phyloP scores from a whole-genome alignment of 2,797 vertebrate species.

The Ispidina lecontei region DNA sequence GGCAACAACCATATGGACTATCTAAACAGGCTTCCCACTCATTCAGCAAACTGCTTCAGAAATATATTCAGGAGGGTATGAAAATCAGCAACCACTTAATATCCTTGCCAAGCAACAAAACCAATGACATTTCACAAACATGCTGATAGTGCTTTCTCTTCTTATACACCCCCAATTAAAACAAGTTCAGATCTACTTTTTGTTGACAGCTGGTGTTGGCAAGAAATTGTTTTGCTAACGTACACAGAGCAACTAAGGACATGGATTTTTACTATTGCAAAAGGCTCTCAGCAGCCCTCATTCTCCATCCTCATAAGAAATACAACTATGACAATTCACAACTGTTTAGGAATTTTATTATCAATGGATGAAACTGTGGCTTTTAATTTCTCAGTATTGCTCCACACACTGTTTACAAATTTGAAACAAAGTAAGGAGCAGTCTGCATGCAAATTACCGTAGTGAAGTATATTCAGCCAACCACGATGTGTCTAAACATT shows the following conservation, averaged over 20 bases:
- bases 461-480: conserved; percentile 30
- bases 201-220: conserved; percentile 26
- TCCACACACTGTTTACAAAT: conserved; percentile 21
- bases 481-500: conserved; percentile 12
- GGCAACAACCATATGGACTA: neutral
- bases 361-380: conserved; percentile 14
- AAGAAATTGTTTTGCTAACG: neutral
- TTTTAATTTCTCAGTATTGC: conserved; percentile 14
- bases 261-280: neutral
- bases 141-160: conserved; percentile 22
- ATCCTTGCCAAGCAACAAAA: conserved; percentile 29
- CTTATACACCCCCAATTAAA: neutral
- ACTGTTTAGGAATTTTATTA: conserved; percentile 41
- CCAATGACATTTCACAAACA: conserved; percentile 21
- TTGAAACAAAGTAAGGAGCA: conserved; percentile 25
- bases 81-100: conserved; percentile 33
- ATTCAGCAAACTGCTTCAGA: conserved; percentile 26
- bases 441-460: conserved; percentile 10
- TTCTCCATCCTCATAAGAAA: conserved; percentile 2
- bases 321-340: conserved; percentile 1
- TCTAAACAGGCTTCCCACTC: conserved; percentile 18
- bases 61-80: neutral
- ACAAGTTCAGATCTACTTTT: conserved; percentile 6
- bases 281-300: neutral
- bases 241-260: neutral